Base-by-base conservation (phyloP, 1,140 invertebrate species). In the Asbolus verrucosus region DNA sequence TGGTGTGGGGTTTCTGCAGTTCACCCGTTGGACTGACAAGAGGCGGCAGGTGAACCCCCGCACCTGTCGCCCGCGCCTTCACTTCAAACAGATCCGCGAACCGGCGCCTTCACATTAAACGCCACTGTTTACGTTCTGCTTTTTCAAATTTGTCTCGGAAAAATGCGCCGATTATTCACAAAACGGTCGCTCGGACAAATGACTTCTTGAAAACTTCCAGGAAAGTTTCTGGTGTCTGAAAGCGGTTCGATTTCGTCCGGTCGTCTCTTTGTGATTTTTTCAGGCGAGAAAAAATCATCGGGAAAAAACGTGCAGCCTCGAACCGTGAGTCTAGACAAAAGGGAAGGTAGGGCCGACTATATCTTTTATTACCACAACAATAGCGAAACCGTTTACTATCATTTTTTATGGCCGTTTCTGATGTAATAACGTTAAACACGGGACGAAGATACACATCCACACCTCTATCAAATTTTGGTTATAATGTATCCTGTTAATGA, bases 61-160 rank as follows among this genome's bases (percentile, higher is more conserved):
- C 69, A 70, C 69, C 69, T 70, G 69, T 70, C 63, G 21, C 27
- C 30, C 33, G 30, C 16, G 33, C 61, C 31, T 65, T 18, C 43
- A 70, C 41, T 54, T 70, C 69, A 70, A 70, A 70, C 43, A 61
- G 38, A 50, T 46, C 59, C 11, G 59, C 59, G 16, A 67, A 67
- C 65, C 39, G 66, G 66, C 50, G 41, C 41, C 27, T 33, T 33
- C 65, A 63, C 39, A 63, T 41, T 27, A 41, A 27, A 41, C 61
- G 61, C 31, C 59, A 38, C 6, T 62, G 30, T 62, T 62, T 62
- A 54, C 46, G 27, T 54, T 62, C 59, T 18, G 6, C 59, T 62
- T 59, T 62, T 62, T 39, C 46, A 54, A 54, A 54, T 54, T 54
- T 54, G 1, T 24, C 24, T 54, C 27, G 19, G 27, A 30, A 54